Base-by-base conservation (phyloP, 1,140 invertebrate species). In the Ladona fulva region DNA sequence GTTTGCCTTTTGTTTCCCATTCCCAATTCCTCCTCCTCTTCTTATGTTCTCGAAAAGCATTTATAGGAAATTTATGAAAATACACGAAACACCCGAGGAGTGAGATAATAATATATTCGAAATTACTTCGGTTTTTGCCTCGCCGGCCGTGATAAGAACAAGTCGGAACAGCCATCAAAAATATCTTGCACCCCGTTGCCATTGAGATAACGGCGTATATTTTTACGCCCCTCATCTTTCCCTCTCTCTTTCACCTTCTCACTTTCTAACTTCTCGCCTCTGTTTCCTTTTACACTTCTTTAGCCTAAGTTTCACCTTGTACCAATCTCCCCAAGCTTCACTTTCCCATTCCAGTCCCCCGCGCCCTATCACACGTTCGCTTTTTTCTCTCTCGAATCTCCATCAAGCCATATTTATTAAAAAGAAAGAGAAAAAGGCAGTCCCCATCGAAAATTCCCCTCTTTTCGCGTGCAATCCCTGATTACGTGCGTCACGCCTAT, bases 41-140 rank as follows among this genome's bases (percentile, higher is more conserved):
- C 19, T 19, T 19, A 52, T 52, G 10, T 11, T 19, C 52, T 66
- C 52, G 52, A 66, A 12, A 22, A 66, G 52, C 52, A 66, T 66
- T 66, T 66, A 66, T 66, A 66, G 5, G 52, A 66, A 66, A 66
- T 66, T 66, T 66, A 66, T 66, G 52, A 66, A 66, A 66, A 66
- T 66, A 66, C 52, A 66, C 52, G 52, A 66, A 66, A 66, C 52
- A 66, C 52, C n/a, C 52, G 52, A 6, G 52, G 52, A 66, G 52
- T 66, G 52, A 66, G 52, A 66, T 66, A 66, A 66, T 66, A 66
- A 66, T 66, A 66, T 12, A 66, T 22, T 66, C n/a, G 52, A 66
- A 66, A 66, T 66, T 66, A 66, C 52, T 66, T 66, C 52, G 52
- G 52, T 66, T 66, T 66, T 66, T 66, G 52, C 52, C 52, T 22